Conservation (phyloP, 1,140 invertebrate species). For the Paralvinella palmiformis region DNA sequence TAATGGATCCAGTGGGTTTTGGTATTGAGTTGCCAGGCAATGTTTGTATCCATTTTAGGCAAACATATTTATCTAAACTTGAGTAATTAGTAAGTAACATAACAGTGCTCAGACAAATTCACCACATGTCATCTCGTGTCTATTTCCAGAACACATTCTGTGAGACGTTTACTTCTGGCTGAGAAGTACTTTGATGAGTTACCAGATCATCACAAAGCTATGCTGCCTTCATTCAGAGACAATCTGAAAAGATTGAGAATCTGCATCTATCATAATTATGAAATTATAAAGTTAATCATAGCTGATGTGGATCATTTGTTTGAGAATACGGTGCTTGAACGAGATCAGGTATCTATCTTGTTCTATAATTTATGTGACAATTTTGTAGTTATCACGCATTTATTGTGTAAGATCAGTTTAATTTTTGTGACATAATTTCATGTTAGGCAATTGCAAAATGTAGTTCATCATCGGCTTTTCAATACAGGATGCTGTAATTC, state of each 20-base stretch:
- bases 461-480: conserved; percentile 1
- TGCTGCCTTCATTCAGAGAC: conserved; percentile 67
- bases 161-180: conserved; percentile 62
- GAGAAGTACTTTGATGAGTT: conserved; percentile 69
- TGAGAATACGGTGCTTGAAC: conserved; percentile 57
- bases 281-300: conserved; percentile 75
- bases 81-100: too few relatives aligned
- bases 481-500: neutral
- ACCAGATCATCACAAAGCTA: conserved; percentile 66
- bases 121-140: too few relatives aligned
- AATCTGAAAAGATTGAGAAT: conserved; percentile 68
- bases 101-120: too few relatives aligned
- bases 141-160: conserved; percentile 44
- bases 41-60: too few relatives aligned
- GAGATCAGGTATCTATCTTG: neutral
- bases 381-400: neutral
- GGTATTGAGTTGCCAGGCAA: too few relatives aligned
- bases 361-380: neutral
- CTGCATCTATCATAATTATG: conserved; percentile 78
- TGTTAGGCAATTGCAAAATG: neutral
- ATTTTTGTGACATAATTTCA: neutral
- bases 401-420: neutral
- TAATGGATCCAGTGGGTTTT: too few relatives aligned
- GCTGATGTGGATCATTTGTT: conserved; percentile 77
- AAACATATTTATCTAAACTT: too few relatives aligned